Conservation (phyloP, 2,113 vertebrate species). For the Lampris incognitus region DNA sequence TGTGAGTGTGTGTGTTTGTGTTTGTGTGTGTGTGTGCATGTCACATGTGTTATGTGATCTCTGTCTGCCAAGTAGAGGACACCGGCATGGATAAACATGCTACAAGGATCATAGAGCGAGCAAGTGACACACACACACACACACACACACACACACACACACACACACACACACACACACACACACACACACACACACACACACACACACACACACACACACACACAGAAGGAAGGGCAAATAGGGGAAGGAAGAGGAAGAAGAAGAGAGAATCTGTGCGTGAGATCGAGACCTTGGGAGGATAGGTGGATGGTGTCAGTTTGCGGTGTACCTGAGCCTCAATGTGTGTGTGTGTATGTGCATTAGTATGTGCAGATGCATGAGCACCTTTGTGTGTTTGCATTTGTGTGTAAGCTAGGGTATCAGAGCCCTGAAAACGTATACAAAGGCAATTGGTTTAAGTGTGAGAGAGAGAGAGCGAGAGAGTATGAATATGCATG, state of each 20-base stretch:
- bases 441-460: conserved; percentile 3
- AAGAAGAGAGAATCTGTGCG: background rate
- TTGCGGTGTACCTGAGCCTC: conserved; percentile 28
- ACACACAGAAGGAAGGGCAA: background rate
- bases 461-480: background rate
- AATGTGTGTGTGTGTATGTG: background rate
- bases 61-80: conserved; percentile 27
- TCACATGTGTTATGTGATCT: conserved; percentile 41
- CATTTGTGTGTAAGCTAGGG: background rate
- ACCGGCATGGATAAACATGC: conserved; percentile 41
- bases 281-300: conserved; percentile 9
- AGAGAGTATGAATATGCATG: background rate
- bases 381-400: background rate
- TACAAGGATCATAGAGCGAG: conserved; percentile 32
- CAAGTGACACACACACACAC: conserved; percentile 10
- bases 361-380: background rate
- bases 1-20: conserved; percentile 11
- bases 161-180: background rate
- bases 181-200: conserved; percentile 21
- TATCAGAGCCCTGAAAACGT: conserved; percentile 9
- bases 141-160: conserved; percentile 25
- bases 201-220: background rate
- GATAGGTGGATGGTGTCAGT: conserved; percentile 26
- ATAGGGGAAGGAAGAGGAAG: background rate
- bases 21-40: conserved; percentile 14